phyloP scores from a whole-genome alignment of 2,888 invertebrate genomes.

The Neocrepidodera transversa region DNA sequence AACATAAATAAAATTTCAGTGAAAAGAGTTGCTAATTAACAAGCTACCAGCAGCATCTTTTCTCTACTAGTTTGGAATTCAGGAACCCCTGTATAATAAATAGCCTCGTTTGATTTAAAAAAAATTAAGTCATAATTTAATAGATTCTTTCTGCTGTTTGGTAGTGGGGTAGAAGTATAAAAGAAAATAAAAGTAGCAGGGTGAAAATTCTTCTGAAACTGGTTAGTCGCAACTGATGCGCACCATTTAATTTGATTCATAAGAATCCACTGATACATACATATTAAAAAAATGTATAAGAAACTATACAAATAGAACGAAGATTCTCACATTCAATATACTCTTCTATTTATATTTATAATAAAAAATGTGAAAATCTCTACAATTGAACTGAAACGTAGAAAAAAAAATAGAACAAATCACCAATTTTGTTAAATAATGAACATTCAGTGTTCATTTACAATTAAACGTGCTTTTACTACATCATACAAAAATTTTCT shows the following conservation, averaged over 20 bases:
- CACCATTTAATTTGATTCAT: neutral
- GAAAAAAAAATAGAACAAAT: slow-evolving; percentile 38
- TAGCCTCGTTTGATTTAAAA: neutral
- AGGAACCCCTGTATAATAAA: neutral
- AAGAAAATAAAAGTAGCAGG: neutral
- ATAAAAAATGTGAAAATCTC: slow-evolving; percentile 47
- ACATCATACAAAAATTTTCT: slow-evolving; percentile 42
- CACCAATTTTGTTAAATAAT: slow-evolving; percentile 32
- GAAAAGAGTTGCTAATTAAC: too few relatives aligned
- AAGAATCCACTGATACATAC: slow-evolving; percentile 44
- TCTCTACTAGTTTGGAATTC: neutral
- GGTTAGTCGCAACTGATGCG: neutral
- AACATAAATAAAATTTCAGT: too few relatives aligned
- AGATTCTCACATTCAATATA: slow-evolving; percentile 49
- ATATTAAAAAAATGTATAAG: slow-evolving; percentile 46
- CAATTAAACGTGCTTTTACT: slow-evolving; percentile 42
- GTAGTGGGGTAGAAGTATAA: neutral
- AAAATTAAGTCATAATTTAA: neutral
- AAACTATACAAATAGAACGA: slow-evolving; percentile 51
- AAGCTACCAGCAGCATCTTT: too few relatives aligned
- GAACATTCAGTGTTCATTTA: slow-evolving; percentile 39
- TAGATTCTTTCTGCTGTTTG: slow-evolving; percentile 9
- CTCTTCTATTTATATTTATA: slow-evolving; percentile 49
- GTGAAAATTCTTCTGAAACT: neutral
- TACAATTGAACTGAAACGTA: slow-evolving; percentile 38